Evolutionary conservation across 2,113 vertebrate species (phyloP), one percentile per base, ranked within the genome.

Genomic region (Hippocampus mohnikei): DNA sequence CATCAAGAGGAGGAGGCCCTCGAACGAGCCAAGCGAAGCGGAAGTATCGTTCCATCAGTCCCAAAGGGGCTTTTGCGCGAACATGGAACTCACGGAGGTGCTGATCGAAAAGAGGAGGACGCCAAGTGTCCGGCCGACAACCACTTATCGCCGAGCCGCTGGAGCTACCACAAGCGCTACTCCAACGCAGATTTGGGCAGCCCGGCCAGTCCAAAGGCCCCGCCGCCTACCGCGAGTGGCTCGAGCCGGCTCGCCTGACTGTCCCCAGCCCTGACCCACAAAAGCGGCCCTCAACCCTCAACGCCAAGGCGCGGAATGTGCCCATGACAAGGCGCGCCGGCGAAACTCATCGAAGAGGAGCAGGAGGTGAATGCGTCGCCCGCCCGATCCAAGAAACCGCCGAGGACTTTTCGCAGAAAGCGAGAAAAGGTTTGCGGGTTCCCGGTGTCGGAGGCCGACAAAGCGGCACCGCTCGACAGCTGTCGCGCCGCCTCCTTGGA

Each of bases 41-140:
- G 97, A 40, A 99, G 97, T 40, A 99, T 99, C 7, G 92, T 99
- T 99, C 97, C 13, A 96, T 99, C 87, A 99, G 98, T 84, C 81
- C 96, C 59, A 99, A 99, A 83, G 97, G 99, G 55, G 94, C 94
- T 56, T 97, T 98, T 74, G 94, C 95, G 42, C 94, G 95, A n/a
- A 95, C 41, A 96, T 97, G 94, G 97, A 98, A 72, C 92, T 98
- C 72, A 95, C 96, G 69, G 97, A 98, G 2, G 94, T 98, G 80
- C 88, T 95, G 3, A 94, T 97, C 37, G 97, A 98, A 70, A 97
- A 98, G 84, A 89, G 78, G 96, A 93, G 25, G 95, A 98, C 25
- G 69, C 59, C 46, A 95, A 92, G 79, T 90, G 90, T 0, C 27
- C 88, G 0, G 81, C 93, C 21, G 95, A 96, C 69, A 97, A 94